These are phyloP conservation scores for Montifringilla adamsi DNA, from an alignment of 2,113 vertebrate genomes.

Conservation along the genomic window DNA sequence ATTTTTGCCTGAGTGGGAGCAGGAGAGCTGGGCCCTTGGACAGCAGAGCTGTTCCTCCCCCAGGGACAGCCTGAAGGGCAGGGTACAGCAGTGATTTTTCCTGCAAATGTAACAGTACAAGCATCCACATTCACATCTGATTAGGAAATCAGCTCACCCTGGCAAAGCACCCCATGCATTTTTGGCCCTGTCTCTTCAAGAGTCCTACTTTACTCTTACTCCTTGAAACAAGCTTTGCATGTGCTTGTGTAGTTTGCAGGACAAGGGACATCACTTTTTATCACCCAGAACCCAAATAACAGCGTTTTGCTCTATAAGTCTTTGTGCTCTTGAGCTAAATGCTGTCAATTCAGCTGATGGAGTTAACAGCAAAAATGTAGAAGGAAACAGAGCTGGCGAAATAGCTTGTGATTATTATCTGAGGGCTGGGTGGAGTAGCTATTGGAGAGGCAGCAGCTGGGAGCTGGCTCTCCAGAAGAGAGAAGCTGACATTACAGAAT, in stretches of 20 bases:
- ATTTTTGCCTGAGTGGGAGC: neutral
- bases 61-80: neutral
- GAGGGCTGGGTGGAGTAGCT: conserved; percentile 64
- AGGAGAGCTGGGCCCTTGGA: neutral
- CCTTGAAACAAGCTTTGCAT: neutral
- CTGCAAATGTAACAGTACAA: neutral
- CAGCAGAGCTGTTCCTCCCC: neutral
- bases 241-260: neutral
- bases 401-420: conserved; percentile 63
- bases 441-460: conserved; percentile 57
- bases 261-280: neutral
- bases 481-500: conserved; percentile 50
- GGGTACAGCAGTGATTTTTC: neutral
- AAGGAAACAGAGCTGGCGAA: conserved; percentile 27
- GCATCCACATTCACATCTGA: neutral
- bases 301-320: neutral
- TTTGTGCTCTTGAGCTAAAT: neutral
- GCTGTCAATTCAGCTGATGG: conserved; percentile 18
- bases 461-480: neutral
- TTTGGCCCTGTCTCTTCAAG: neutral
- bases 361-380: conserved; percentile 63
- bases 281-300: neutral
- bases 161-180: fast-evolving
- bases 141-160: neutral
- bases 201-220: neutral